phyloP scores from a whole-genome alignment of 2,113 vertebrate species.

The Pangasianodon hypophthalmus region DNA sequence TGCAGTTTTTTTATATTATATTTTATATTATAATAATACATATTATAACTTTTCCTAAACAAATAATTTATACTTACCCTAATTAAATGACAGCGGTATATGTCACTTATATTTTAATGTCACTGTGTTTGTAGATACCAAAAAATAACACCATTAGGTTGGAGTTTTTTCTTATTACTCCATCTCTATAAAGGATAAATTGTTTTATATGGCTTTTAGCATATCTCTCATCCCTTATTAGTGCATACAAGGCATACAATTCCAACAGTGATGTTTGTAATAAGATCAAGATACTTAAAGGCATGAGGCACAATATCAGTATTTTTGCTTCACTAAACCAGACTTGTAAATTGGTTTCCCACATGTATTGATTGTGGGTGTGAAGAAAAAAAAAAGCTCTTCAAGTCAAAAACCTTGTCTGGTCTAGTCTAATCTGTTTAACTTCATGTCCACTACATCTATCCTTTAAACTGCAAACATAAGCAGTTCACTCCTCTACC shows the following conservation, averaged over 20 bases:
- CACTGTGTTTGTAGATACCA: background rate
- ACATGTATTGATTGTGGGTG: slow-evolving; percentile 14
- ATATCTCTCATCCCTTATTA: background rate
- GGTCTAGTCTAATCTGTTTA: background rate
- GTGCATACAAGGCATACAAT: background rate
- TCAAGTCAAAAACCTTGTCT: slow-evolving; percentile 9
- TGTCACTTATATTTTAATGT: background rate
- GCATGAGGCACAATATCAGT: slow-evolving; percentile 37
- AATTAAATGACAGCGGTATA: background rate
- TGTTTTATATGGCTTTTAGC: background rate
- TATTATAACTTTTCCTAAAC: background rate
- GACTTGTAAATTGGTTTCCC: slow-evolving; percentile 22
- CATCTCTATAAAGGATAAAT: background rate
- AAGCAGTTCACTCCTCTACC: slow-evolving; percentile 13
- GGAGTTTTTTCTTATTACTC: background rate
- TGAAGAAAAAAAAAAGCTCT: slow-evolving; percentile 26
- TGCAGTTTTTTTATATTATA: background rate
- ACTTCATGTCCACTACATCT: slow-evolving; percentile 6
- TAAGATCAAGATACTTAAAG: slow-evolving; percentile 43
- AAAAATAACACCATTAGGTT: background rate
- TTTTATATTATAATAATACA: background rate
- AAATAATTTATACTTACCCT: background rate
- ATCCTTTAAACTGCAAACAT: slow-evolving; percentile 34
- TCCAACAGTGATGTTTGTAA: slow-evolving; percentile 25
- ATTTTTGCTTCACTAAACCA: slow-evolving; percentile 8